A percentile compares a stretch with the other conserved stretches of the same genome.
phyloP scores from a whole-genome alignment of 2,797 vertebrate genomes.

The Vireo griseus region DNA sequence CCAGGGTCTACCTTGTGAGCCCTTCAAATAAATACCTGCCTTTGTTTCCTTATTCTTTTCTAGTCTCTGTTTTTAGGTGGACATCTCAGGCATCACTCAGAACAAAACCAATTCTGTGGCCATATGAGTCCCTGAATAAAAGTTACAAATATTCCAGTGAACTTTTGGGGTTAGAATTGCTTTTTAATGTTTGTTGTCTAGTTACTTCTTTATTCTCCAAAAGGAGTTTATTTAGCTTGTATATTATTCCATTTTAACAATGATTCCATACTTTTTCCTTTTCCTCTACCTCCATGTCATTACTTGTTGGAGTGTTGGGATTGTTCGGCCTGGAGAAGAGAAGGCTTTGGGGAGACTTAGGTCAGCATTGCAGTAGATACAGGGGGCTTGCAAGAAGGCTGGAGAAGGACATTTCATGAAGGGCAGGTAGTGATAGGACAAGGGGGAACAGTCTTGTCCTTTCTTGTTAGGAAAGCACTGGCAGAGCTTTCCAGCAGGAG shows the following conservation, averaged over 20 bases:
- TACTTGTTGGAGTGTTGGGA: fast-evolving
- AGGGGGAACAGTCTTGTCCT: too few species aligned
- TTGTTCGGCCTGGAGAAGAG: not conserved
- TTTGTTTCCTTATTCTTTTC: too few species aligned
- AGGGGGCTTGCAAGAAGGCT: not conserved
- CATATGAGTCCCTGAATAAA: not conserved
- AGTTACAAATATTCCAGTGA: not conserved
- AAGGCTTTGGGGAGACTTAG: not conserved
- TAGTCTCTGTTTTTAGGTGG: too few species aligned
- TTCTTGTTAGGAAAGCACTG: not conserved
- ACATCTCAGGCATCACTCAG: too few species aligned
- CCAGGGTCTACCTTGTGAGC: too few species aligned
- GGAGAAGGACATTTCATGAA: not conserved
- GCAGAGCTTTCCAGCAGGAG: not conserved
- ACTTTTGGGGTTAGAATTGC: not conserved
- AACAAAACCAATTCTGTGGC: not conserved
- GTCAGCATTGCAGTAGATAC: not conserved
- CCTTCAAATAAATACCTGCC: too few species aligned
- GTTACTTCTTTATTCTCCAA: not conserved
- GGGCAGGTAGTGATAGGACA: too few species aligned
- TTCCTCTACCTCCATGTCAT: not conserved
- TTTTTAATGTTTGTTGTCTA: not conserved
- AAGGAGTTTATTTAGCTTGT: not conserved
- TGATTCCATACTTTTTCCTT: not conserved
- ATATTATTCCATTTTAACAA: not conserved